Evolutionary conservation across 2,888 invertebrate species (phyloP), one percentile per base, ranked within the genome.

Genomic region (Caenorhabditis drosophilae): DNA sequence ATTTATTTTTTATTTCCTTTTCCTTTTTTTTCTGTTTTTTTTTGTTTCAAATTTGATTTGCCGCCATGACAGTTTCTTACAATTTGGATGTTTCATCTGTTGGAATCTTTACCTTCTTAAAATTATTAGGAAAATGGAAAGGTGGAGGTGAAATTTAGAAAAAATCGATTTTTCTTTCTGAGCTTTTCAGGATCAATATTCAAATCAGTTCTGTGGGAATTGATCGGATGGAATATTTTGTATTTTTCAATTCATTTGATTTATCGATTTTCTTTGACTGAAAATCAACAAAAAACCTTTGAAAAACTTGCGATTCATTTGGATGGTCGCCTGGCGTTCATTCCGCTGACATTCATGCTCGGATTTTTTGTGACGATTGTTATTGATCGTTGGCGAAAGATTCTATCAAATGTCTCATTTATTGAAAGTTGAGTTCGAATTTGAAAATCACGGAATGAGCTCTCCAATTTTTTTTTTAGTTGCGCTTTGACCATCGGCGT

Each of bases 281-380:
- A 31, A 11, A 12, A 23, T 18, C 50, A 46, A 16, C 61, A 54
- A 12, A 50, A 56, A 35, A 36, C 6, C 1, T 67, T 61, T 42
- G 67, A 67, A 46, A 20, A 25, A 9, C 11, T 61, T 12, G 50
- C 46, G 6, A 23, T 27, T 3, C 56, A 67, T 23, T 38, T 67
- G 20, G 60, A 75, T 25, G 49, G 26, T 12, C 54, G 67, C 15
- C 46, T 79, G 9, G 69, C 54, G 16, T 66, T 64, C 34, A 73
- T 78, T 41, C 78, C 78, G 9, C 40, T 78, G 9, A 79, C 75
- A 9, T 78, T 79, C 38, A 71, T 79, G 58, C 70, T 78, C 54
- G 78, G 78, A 27, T 78, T 78, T 67, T 78, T 78, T 51, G 78
- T 78, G 9, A 64, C 67, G 6, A 53, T 64, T 16, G 79, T 78